Evolutionary conservation across 2,113 vertebrate species (phyloP).

Genomic region (Ictalurus punctatus): DNA sequence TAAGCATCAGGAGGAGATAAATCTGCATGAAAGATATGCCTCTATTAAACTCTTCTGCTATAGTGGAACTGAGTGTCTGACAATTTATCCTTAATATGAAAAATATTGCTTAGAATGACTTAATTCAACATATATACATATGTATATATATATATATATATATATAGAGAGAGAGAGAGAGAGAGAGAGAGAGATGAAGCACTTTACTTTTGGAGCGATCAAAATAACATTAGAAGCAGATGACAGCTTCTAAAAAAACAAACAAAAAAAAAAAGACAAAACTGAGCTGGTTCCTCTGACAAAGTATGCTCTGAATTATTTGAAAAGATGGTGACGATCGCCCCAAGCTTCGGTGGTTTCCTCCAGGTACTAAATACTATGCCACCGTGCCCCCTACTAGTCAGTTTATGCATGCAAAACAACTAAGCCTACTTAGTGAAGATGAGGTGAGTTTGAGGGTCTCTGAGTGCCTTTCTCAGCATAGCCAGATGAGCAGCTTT

Average conservation of each 20-base stretch:
- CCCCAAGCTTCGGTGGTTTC: no score
- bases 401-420: not conserved
- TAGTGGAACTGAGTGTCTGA: not conserved
- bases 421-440: constrained; percentile 80
- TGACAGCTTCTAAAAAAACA: not conserved
- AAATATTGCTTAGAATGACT: not conserved
- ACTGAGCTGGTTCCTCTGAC: not conserved
- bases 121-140: not conserved
- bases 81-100: not conserved
- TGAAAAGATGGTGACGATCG: not conserved
- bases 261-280: not conserved
- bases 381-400: not conserved
- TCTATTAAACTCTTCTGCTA: not conserved
- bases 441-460: constrained; percentile 77
- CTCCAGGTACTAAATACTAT: no score
- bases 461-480: constrained; percentile 77
- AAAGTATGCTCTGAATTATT: not conserved
- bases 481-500: constrained; percentile 67
- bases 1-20: not conserved
- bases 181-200: not conserved
- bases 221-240: not conserved
- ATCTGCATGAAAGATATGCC: not conserved
- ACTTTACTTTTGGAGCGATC: not conserved
- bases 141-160: no score
- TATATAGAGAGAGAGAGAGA: no score